Percentiles rank a stretch among this genome's conserved stretches.
Evolutionary conservation across 2,113 vertebrate species (phyloP).

Genomic region (Pollachius pollachius): DNA sequence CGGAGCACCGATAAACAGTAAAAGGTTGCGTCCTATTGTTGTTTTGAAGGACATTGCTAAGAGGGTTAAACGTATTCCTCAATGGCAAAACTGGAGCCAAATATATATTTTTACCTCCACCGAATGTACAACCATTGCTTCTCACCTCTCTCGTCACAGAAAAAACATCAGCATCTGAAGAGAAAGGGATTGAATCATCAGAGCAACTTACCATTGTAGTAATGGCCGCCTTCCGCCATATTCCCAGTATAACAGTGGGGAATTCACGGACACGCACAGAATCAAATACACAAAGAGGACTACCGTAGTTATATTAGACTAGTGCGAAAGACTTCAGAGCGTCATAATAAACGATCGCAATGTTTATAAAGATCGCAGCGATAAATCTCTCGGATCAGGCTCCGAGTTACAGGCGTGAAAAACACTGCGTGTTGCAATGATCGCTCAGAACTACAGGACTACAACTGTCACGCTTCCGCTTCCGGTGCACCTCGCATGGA

Average conservation of each 20-base stretch:
- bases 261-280: no score
- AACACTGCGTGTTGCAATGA: no score
- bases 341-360: background rate
- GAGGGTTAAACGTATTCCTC: background rate
- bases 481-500: no score
- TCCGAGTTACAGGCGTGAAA: no score
- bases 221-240: slow-evolving; percentile 69
- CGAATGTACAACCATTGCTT: slow-evolving; percentile 23
- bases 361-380: background rate
- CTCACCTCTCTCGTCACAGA: slow-evolving; percentile 59
- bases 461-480: no score
- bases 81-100: background rate
- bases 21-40: no score
- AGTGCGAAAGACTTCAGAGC: background rate
- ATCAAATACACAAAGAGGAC: slow-evolving; percentile 12
- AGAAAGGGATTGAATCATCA: slow-evolving; percentile 13
- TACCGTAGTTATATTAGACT: background rate
- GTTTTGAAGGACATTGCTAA: background rate
- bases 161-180: slow-evolving; percentile 42
- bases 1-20: no score
- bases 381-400: no score
- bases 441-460: no score
- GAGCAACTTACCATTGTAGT: slow-evolving; percentile 67
- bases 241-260: slow-evolving; percentile 27
- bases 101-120: slow-evolving; percentile 51